A percentile compares a stretch with the other conserved stretches of the same genome.
Evolutionary conservation across 2,113 vertebrate genomes (phyloP).

Genomic region (Brachyhypopomus occidentalis): DNA sequence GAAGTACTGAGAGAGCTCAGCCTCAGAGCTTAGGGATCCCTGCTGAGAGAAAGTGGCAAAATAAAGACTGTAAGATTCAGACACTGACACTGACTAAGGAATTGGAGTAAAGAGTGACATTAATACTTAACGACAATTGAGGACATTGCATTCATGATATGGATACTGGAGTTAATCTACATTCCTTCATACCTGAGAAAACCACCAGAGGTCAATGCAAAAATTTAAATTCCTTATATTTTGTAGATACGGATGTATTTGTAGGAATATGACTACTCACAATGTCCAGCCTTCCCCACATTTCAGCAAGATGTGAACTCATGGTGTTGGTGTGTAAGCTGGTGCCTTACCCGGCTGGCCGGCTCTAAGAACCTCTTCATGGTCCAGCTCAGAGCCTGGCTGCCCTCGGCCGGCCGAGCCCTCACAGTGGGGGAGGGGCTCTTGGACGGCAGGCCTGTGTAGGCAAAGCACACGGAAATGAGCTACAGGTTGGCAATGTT

Average conservation of each 20-base stretch:
- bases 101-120: too few relatives aligned
- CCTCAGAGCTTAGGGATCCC: constrained; percentile 84
- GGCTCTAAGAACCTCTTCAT: constrained; percentile 84
- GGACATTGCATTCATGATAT: too few relatives aligned
- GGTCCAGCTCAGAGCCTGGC: constrained; percentile 80
- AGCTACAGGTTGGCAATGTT: neutral
- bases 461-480: neutral
- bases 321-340: neutral
- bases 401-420: constrained; percentile 74
- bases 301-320: neutral
- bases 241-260: too few relatives aligned
- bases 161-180: too few relatives aligned
- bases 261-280: neutral
- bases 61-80: neutral
- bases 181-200: too few relatives aligned
- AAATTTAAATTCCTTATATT: too few relatives aligned
- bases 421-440: constrained; percentile 79
- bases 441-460: constrained; percentile 82
- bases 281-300: neutral
- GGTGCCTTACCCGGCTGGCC: constrained; percentile 71
- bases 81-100: too few relatives aligned
- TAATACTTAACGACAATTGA: too few relatives aligned
- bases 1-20: constrained; percentile 89
- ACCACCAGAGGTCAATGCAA: too few relatives aligned
- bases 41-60: constrained; percentile 50